A percentile compares a stretch with the other conserved stretches of the same genome.
Conservation (phyloP, 1,140 invertebrate species). For the Trachymyrmex cornetzi region DNA sequence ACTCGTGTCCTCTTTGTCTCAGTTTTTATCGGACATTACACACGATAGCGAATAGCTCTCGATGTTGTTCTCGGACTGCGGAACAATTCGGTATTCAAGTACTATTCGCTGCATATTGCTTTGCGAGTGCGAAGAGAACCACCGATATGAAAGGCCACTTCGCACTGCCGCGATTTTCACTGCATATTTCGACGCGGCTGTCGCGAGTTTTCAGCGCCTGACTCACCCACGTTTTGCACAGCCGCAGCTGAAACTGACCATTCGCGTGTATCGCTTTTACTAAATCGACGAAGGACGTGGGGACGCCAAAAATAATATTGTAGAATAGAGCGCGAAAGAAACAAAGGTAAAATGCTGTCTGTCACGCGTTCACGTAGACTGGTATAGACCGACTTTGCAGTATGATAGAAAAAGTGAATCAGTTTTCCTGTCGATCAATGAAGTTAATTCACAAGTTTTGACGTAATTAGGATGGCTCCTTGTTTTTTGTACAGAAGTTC, state of each 20-base stretch:
- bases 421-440: neutral
- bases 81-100: slow-evolving; percentile 54
- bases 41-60: slow-evolving; percentile 11
- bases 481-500: neutral
- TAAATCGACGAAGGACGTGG: slow-evolving; percentile 24
- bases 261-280: neutral
- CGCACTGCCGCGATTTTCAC: slow-evolving; percentile 35
- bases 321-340: slow-evolving; percentile 20
- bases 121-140: neutral
- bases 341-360: slow-evolving; percentile 11
- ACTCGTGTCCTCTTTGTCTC: slow-evolving; percentile 31
- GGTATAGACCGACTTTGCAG: too few species aligned
- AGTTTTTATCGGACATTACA: slow-evolving; percentile 21
- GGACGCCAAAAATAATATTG: slow-evolving; percentile 2
- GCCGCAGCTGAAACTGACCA: slow-evolving; percentile 29
- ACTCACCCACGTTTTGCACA: slow-evolving; percentile 17
- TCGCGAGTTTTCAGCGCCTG: neutral
- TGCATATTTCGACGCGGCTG: slow-evolving; percentile 28
- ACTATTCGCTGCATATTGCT: slow-evolving; percentile 37
- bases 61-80: slow-evolving; percentile 19
- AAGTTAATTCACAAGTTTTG: neutral
- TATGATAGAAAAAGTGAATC: neutral
- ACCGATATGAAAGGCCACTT: slow-evolving; percentile 49
- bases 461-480: neutral
- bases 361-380: neutral